A percentile compares a stretch with the other conserved stretches of the same genome.
phyloP scores from a whole-genome alignment of 2,888 invertebrate species.

The Lasioglossum pauxillum region DNA sequence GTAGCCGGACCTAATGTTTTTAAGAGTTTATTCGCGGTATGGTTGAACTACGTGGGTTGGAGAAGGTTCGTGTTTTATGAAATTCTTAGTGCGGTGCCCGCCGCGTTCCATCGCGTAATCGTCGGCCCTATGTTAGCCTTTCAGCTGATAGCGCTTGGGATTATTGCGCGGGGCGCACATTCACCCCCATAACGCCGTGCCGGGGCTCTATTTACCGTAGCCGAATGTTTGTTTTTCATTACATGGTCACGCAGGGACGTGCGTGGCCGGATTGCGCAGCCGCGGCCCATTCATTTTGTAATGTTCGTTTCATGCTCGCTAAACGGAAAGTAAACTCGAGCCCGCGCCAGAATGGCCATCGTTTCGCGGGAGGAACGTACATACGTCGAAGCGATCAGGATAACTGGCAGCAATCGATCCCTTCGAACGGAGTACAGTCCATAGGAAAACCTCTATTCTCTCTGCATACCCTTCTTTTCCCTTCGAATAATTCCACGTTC shows the following conservation, averaged over 20 bases:
- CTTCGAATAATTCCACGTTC: background rate
- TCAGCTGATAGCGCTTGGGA: conserved; percentile 37
- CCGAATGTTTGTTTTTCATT: conserved; percentile 58
- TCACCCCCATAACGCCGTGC: conserved; percentile 22
- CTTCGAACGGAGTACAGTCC: conserved; percentile 77
- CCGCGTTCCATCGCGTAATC: conserved; percentile 5
- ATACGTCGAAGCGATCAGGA: conserved; percentile 72
- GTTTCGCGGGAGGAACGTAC: conserved; percentile 44
- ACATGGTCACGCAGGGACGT: conserved; percentile 43
- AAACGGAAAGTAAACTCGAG: conserved; percentile 46
- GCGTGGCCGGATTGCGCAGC: conserved; percentile 50
- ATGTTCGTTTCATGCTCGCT: conserved; percentile 43
- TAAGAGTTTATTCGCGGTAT: background rate
- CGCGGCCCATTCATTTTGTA: conserved; percentile 48
- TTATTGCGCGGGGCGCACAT: conserved; percentile 18
- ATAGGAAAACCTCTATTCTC: background rate
- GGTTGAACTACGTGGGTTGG: background rate
- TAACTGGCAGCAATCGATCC: conserved; percentile 76
- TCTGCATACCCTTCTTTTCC: background rate
- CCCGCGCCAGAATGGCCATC: conserved; percentile 26
- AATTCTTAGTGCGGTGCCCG: background rate
- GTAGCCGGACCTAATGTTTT: background rate
- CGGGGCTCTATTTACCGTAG: conserved; percentile 40
- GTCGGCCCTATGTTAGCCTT: conserved; percentile 21
- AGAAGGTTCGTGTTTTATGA: background rate